phyloP scores from a whole-genome alignment of 2,797 vertebrate species.

The Poecilia wingei region DNA sequence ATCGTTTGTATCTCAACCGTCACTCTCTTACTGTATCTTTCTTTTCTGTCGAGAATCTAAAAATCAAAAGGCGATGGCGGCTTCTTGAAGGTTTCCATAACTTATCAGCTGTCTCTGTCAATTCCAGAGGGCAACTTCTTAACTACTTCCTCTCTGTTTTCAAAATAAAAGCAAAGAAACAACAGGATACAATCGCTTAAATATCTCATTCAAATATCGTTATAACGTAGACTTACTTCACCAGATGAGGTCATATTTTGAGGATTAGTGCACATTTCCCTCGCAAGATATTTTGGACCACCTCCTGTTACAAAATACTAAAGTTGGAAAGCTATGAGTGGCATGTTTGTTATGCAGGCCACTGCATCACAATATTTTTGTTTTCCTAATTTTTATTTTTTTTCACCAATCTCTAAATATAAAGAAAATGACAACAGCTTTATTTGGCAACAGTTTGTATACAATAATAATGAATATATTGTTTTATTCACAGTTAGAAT shows the following conservation, averaged over 20 bases:
- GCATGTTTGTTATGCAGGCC: neutral
- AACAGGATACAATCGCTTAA: neutral
- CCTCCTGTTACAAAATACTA: neutral
- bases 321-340: neutral
- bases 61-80: neutral
- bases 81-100: neutral
- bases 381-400: neutral
- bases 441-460: neutral
- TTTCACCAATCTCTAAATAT: neutral
- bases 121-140: neutral
- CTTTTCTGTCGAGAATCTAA: neutral
- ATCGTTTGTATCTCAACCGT: neutral
- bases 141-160: neutral
- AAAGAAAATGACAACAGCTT: neutral
- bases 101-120: neutral
- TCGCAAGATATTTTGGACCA: neutral
- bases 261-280: neutral
- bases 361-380: neutral
- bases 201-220: neutral
- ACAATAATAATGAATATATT: neutral
- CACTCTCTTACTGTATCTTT: neutral
- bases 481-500: neutral
- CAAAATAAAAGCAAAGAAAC: neutral
- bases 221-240: neutral
- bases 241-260: neutral